Conservation (phyloP, 2,888 invertebrate genomes). For the Zaprionus bogoriensis region DNA sequence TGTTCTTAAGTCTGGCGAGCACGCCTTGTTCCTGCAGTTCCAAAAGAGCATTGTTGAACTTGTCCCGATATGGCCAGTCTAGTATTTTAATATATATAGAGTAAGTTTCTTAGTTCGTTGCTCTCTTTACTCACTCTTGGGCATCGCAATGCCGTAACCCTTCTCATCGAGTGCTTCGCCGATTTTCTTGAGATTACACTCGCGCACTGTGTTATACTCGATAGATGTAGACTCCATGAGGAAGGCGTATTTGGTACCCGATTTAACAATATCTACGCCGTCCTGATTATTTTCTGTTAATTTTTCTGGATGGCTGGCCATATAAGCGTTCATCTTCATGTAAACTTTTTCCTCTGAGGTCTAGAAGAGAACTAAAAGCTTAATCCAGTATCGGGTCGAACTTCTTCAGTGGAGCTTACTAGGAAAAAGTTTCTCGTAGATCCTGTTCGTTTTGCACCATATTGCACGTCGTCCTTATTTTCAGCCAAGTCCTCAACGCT, state of each 20-base stretch:
- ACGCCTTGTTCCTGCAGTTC: conserved; percentile 92
- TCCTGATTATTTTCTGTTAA: conserved; percentile 84
- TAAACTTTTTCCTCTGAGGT: conserved; percentile 90
- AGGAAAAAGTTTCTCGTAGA: conserved; percentile 94
- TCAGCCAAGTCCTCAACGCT: conserved; percentile 92
- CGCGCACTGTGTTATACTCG: conserved; percentile 87
- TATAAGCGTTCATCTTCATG: conserved; percentile 90
- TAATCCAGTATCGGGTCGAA: background rate
- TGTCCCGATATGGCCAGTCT: conserved; percentile 87
- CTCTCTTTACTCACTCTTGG: conserved; percentile 84
- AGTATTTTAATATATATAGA: background rate
- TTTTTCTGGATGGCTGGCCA: conserved; percentile 86
- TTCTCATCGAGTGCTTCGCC: conserved; percentile 88
- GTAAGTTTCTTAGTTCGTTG: rapidly evolving
- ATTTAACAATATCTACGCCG: conserved; percentile 84
- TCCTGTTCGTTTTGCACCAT: conserved; percentile 92
- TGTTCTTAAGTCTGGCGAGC: conserved; percentile 89
- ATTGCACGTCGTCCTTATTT: conserved; percentile 90
- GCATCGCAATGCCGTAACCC: conserved; percentile 89
- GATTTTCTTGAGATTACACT: conserved; percentile 86
- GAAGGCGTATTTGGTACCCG: conserved; percentile 86
- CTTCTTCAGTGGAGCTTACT: conserved; percentile 84
- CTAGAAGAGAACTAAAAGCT: conserved; percentile 70
- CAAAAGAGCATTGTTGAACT: conserved; percentile 91
- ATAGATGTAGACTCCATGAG: conserved; percentile 91